Conservation (phyloP, 30 jellyfish, hydroid and myxozoan genomes). For the Aurelia sp. region DNA sequence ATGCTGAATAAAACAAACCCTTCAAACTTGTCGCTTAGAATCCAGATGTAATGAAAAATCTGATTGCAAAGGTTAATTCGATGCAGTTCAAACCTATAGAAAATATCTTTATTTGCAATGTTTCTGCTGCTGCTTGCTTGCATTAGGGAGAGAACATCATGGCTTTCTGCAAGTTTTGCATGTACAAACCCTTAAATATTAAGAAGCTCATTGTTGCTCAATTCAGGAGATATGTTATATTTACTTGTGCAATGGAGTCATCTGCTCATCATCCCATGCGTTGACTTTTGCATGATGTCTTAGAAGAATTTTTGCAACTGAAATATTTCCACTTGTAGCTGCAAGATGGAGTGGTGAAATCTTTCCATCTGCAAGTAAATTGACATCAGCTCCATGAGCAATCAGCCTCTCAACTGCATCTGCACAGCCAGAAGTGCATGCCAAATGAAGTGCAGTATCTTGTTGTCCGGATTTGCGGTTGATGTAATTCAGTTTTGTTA, state of each 20-base stretch:
- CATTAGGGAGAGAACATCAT: too few species aligned
- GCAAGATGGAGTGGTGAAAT: constrained; percentile 96
- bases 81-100: too few species aligned
- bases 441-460: constrained; percentile 94
- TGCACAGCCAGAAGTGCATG: constrained; percentile 88
- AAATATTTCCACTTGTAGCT: constrained; percentile 81
- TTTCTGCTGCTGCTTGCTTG: too few species aligned
- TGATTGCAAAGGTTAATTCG: too few species aligned
- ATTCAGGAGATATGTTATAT: not conserved
- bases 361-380: constrained; percentile 78
- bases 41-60: too few species aligned
- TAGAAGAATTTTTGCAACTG: constrained; percentile 62
- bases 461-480: constrained; percentile 58
- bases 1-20: too few species aligned
- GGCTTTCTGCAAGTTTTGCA: too few species aligned
- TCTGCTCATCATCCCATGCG: constrained; percentile 80
- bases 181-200: too few species aligned
- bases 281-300: constrained; percentile 78
- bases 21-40: too few species aligned
- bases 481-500: constrained; percentile 45
- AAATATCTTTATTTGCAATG: too few species aligned
- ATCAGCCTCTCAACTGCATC: constrained; percentile 79
- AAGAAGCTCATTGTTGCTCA: too few species aligned
- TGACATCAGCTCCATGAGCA: constrained; percentile 91
- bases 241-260: constrained; percentile 95